Evolutionary conservation across 2,888 invertebrate species (phyloP).

Genomic region (Lepidonotus clava): DNA sequence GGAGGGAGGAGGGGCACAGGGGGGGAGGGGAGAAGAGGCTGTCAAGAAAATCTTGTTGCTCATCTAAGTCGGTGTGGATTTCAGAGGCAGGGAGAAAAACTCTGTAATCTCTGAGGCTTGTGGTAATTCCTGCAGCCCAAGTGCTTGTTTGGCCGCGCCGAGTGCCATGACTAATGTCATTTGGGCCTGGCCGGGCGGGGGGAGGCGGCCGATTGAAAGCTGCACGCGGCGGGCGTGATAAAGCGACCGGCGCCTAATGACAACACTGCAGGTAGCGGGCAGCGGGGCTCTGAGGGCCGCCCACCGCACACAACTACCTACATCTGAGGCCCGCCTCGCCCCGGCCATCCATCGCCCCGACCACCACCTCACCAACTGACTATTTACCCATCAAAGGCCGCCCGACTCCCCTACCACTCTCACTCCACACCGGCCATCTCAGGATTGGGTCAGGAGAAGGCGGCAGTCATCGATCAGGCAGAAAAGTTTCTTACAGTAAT

Average conservation of each 20-base stretch:
- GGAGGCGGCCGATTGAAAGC: not conserved
- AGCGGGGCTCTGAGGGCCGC: not conserved
- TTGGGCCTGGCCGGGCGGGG: not conserved
- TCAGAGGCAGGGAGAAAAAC: not conserved
- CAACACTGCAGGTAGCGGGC: not conserved
- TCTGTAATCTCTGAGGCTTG: slow-evolving; percentile 25
- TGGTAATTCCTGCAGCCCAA: not conserved
- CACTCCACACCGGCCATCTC: no score
- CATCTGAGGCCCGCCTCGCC: not conserved
- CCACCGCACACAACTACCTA: not conserved
- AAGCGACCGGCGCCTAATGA: not conserved
- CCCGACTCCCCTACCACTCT: no score
- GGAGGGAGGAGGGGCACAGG: no score
- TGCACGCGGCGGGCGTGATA: not conserved
- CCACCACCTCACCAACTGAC: not conserved
- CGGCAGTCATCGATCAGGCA: no score
- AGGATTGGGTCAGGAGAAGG: no score
- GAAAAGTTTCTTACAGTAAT: no score
- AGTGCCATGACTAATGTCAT: slow-evolving; percentile 41
- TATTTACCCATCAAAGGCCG: no score
- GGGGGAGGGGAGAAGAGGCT: not conserved
- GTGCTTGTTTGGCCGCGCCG: slow-evolving; percentile 22
- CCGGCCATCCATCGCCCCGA: not conserved
- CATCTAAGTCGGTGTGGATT: slow-evolving; percentile 46
- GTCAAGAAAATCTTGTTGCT: slow-evolving; percentile 40